Percentiles rank a stretch among this genome's conserved stretches.
Conservation (phyloP, 1,140 invertebrate species). For the Sitobion miscanthi region DNA sequence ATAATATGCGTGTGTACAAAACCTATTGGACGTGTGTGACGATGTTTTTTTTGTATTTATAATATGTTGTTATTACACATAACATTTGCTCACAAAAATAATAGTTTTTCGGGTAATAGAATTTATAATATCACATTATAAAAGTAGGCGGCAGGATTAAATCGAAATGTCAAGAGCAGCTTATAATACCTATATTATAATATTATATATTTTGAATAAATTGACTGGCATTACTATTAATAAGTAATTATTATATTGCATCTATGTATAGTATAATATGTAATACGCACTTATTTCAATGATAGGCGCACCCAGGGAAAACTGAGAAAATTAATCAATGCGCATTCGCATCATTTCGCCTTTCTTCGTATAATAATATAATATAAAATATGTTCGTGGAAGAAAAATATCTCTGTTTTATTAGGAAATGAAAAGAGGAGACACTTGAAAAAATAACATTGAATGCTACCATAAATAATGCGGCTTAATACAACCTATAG, state of each 20-base stretch:
- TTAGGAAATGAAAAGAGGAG: background rate
- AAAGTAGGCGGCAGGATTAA: background rate
- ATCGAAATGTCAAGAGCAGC: background rate
- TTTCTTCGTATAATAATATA: background rate
- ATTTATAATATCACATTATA: background rate
- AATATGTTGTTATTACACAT: background rate
- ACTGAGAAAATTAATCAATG: background rate
- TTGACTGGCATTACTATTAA: background rate
- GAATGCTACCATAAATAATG: too few species aligned
- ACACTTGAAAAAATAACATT: background rate
- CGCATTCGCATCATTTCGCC: too few species aligned
- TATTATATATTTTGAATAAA: background rate
- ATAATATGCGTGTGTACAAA: background rate
- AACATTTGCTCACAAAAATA: slow-evolving; percentile 7
- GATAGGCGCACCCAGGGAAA: background rate
- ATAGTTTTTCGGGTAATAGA: background rate
- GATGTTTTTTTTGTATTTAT: slow-evolving; percentile 44
- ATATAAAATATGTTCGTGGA: background rate
- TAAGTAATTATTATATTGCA: background rate
- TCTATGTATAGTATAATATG: background rate
- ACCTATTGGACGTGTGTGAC: slow-evolving; percentile 5
- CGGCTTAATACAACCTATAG: too few species aligned
- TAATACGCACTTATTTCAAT: too few species aligned
- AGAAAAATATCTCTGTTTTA: background rate
- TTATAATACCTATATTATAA: background rate